A percentile compares a stretch with the other conserved stretches of the same genome.
phyloP scores from a whole-genome alignment of 1,140 invertebrate species.

The Capitella teleta region DNA sequence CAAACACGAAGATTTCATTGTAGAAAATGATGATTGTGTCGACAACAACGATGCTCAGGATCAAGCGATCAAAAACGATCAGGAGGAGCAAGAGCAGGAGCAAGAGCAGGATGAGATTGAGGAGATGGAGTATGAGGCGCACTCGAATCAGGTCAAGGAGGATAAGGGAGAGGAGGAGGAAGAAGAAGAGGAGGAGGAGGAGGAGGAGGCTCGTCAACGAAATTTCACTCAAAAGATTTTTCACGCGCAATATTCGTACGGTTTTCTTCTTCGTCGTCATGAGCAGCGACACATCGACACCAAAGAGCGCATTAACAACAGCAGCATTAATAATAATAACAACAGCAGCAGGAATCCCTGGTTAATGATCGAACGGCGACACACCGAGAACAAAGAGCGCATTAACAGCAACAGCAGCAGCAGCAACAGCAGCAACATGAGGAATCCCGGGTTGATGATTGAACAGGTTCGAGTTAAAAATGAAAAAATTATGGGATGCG shows the following conservation, averaged over 20 bases:
- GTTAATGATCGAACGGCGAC: too few relatives aligned
- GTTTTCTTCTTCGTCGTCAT: background rate
- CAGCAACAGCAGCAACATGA: too few relatives aligned
- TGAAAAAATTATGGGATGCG: too few relatives aligned
- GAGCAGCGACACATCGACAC: too few relatives aligned
- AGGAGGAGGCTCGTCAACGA: background rate
- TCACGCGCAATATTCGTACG: background rate
- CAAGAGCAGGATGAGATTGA: background rate
- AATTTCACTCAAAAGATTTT: background rate
- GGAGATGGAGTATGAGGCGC: background rate
- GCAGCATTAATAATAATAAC: too few relatives aligned
- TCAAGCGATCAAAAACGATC: background rate
- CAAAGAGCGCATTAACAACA: too few relatives aligned
- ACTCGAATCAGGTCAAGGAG: background rate
- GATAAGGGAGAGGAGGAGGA: background rate
- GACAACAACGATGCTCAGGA: background rate
- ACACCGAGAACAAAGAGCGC: too few relatives aligned
- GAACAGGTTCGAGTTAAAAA: too few relatives aligned
- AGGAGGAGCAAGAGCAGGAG: background rate
- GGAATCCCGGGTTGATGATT: too few relatives aligned
- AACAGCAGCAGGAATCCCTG: too few relatives aligned
- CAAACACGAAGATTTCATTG: too few relatives aligned
- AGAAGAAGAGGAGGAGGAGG: background rate
- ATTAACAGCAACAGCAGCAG: too few relatives aligned
- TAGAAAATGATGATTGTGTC: background rate